Base-by-base conservation (phyloP, 2,888 invertebrate genomes). In the Lepidonotus clava region DNA sequence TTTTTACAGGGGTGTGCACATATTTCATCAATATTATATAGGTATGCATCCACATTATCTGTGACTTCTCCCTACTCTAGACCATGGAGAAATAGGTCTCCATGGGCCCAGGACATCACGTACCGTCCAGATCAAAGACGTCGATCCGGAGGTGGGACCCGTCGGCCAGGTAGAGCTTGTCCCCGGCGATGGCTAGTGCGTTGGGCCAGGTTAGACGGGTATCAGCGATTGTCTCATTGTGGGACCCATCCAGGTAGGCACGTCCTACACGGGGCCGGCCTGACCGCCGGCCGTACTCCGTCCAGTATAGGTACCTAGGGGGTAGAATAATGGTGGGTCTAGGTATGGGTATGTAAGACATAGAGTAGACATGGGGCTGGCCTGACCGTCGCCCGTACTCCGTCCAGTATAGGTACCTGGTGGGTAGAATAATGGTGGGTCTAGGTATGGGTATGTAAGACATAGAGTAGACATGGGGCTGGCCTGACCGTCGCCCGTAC, bases 321-420 rank as follows among this genome's bases (percentile, higher is more conserved):
- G 38, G 6, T n/a, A n/a, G n/a, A n/a, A n/a, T n/a, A n/a, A n/a
- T n/a, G n/a, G n/a, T n/a, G n/a, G n/a, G n/a, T n/a, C n/a, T n/a
- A n/a, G n/a, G n/a, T n/a, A n/a, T n/a, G n/a, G n/a, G n/a, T n/a
- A n/a, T n/a, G n/a, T n/a, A n/a, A n/a, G n/a, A n/a, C n/a, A n/a
- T n/a, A n/a, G n/a, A n/a, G n/a, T n/a, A n/a, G n/a, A 91, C 90
- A 51, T 90, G 89, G n/a, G 90, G 87, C 40, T 36, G 71, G 5
- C 85, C 85, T 14, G 71, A 41, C 51, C 90, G 89, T 24, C 87
- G 87, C 14, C 90, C 91, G 83, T 90, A 90, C 87, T 92, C 92
- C 1, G 91, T 91, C 92, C 92, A 92, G 86, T 91, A 92, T 80
- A 92, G 83, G 88, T 90, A 89, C 83, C 92, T 92, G 80, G 24